Evolutionary conservation across 2,888 invertebrate species (phyloP).

Genomic region (Eristalis pertinax): DNA sequence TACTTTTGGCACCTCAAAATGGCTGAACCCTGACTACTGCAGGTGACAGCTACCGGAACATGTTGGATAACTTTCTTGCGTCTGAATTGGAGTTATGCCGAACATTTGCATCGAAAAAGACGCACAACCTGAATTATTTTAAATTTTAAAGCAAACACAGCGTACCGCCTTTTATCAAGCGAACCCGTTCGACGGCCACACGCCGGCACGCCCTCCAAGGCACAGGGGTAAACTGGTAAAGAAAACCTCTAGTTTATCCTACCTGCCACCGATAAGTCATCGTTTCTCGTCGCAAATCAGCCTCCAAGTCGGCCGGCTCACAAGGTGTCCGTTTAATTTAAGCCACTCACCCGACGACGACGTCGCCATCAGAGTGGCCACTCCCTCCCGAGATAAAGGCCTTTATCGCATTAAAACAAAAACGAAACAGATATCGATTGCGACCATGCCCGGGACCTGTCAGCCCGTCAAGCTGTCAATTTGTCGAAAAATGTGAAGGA

Average conservation of each 20-base stretch:
- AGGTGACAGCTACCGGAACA: too few relatives aligned
- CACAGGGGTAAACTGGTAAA: background rate
- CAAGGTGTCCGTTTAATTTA: too few relatives aligned
- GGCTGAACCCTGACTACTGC: too few relatives aligned
- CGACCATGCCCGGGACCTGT: slow-evolving; percentile 18
- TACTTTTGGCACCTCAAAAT: too few relatives aligned
- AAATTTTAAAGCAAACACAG: too few relatives aligned
- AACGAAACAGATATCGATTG: slow-evolving; percentile 5
- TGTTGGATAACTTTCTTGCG: background rate
- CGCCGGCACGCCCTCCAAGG: background rate
- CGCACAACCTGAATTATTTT: too few relatives aligned
- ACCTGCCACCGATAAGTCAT: background rate
- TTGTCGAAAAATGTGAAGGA: slow-evolving; percentile 1
- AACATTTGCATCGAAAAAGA: too few relatives aligned
- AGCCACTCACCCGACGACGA: background rate
- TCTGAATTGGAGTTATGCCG: too few relatives aligned
- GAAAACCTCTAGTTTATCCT: background rate
- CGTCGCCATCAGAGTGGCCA: background rate
- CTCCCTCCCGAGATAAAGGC: background rate
- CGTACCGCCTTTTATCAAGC: too few relatives aligned
- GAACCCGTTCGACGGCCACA: background rate
- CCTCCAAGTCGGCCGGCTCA: too few relatives aligned
- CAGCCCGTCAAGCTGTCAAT: slow-evolving; percentile 28
- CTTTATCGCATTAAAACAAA: background rate
- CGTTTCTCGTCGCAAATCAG: background rate